Evolutionary conservation across 2,888 invertebrate genomes (phyloP), one percentile per base, ranked within the genome.

Genomic region (Apeira syringaria): DNA sequence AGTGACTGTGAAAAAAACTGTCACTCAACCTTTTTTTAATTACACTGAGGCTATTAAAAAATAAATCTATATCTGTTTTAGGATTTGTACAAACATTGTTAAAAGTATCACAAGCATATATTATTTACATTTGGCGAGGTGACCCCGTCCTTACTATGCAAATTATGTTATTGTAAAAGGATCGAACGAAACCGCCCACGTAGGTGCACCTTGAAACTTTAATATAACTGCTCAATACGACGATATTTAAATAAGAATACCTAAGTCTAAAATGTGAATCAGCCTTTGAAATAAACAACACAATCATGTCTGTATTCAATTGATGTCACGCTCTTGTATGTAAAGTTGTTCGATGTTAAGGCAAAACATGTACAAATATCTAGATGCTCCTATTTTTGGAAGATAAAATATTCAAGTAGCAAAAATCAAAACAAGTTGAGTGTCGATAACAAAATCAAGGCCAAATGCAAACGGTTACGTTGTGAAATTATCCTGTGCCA

Each of bases 71-170:
- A n/a, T n/a, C n/a, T n/a, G n/a, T n/a, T n/a, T n/a, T n/a, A n/a
- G n/a, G n/a, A n/a, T n/a, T n/a, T n/a, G n/a, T n/a, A n/a, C n/a
- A n/a, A n/a, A n/a, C n/a, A n/a, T n/a, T n/a, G n/a, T n/a, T n/a
- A n/a, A n/a, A n/a, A n/a, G n/a, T n/a, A n/a, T n/a, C n/a, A n/a
- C n/a, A n/a, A n/a, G n/a, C n/a, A n/a, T n/a, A n/a, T 27, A 10
- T 15, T 29, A 12, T 42, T 50, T 49, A 45, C 47, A 44, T 61
- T 56, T 55, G 39, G 52, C 45, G 48, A 55, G 48, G 51, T 58
- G 59, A 61, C 59, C 61, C 52, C 48, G 56, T 52, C 49, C 34
- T 26, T 30, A 43, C 41, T 53, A 56, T 60, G 50, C 50, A 50
- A 59, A 67, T 56, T 45, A 5, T 30, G 43, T 49, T 46, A 46